Conservation (phyloP, 2,113 vertebrate genomes). For the Forbesichthys agassizii region DNA sequence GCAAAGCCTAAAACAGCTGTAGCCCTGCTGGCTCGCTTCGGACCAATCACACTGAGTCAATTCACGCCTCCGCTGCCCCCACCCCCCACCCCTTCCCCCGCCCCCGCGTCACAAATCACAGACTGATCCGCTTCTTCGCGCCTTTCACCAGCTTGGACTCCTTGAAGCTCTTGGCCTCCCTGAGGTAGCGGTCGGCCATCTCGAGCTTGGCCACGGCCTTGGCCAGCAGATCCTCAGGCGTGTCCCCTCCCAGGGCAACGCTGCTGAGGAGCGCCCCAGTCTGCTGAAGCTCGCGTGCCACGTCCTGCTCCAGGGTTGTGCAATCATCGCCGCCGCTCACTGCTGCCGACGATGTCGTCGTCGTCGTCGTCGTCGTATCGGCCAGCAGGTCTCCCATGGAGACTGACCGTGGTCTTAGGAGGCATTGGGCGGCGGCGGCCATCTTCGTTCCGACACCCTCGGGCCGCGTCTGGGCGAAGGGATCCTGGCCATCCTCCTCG, state of each 20-base stretch:
- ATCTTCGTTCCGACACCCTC: too few relatives aligned
- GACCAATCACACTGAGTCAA: not conserved
- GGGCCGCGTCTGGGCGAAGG: not conserved
- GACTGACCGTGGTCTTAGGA: constrained; percentile 69
- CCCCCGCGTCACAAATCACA: constrained; percentile 63
- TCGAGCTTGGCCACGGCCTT: constrained; percentile 87
- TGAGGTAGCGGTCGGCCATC: constrained; percentile 86
- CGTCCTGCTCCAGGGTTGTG: constrained; percentile 80
- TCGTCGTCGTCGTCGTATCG: constrained; percentile 23
- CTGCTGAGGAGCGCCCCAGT: constrained; percentile 81
- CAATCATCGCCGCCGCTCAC: constrained; percentile 39
- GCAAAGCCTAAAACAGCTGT: not conserved
- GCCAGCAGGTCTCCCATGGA: constrained; percentile 83
- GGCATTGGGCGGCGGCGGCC: constrained; percentile 36
- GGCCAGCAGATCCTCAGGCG: constrained; percentile 78
- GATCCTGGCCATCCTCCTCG: constrained; percentile 40
- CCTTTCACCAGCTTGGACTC: constrained; percentile 56
- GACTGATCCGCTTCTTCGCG: constrained; percentile 79
- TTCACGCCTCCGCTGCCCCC: not conserved
- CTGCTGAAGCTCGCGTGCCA: constrained; percentile 81
- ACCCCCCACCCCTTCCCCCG: too few relatives aligned
- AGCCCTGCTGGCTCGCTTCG: constrained; percentile 3
- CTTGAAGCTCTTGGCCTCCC: constrained; percentile 82
- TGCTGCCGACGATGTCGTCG: constrained; percentile 1
- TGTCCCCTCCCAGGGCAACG: constrained; percentile 23